Evolutionary conservation across 2,113 vertebrate genomes (phyloP).

Genomic region (Clarias macrocephalus): DNA sequence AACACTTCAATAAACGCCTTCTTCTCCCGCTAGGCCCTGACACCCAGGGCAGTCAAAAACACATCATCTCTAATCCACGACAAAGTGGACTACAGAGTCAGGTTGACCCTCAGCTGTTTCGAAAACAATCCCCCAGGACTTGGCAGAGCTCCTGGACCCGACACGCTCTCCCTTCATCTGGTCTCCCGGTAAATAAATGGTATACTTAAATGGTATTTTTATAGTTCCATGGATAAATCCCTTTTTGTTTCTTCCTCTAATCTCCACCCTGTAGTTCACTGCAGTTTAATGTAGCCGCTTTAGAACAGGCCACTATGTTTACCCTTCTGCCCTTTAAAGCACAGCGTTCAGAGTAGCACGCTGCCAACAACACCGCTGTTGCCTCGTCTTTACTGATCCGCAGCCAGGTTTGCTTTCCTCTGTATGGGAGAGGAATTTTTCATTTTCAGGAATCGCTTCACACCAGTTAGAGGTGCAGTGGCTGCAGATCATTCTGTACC

Average conservation of each 20-base stretch:
- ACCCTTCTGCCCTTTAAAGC: constrained; percentile 8
- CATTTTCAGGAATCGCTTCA: background rate
- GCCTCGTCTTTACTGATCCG: background rate
- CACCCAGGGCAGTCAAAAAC: too few species aligned
- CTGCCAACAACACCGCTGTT: background rate
- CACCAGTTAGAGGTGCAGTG: too few species aligned
- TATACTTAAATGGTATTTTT: background rate
- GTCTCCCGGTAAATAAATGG: constrained; percentile 20
- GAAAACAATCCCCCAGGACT: constrained; percentile 26
- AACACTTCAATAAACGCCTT: background rate
- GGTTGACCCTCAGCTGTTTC: constrained; percentile 20
- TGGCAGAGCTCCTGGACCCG: background rate
- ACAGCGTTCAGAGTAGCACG: background rate
- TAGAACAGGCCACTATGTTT: constrained; percentile 22
- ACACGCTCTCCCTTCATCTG: constrained; percentile 1
- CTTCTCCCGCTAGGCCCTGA: background rate
- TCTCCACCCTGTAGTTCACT: background rate
- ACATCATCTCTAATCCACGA: background rate
- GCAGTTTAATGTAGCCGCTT: constrained; percentile 14
- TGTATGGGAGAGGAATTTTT: background rate
- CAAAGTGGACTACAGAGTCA: background rate
- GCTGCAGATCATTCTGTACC: background rate
- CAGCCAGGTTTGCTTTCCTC: background rate
- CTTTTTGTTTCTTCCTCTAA: constrained; percentile 7
- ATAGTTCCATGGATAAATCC: constrained; percentile 23